Conservation (phyloP, 37 sponge, comb jelly and placozoan species). For the Beroe forskalii region DNA sequence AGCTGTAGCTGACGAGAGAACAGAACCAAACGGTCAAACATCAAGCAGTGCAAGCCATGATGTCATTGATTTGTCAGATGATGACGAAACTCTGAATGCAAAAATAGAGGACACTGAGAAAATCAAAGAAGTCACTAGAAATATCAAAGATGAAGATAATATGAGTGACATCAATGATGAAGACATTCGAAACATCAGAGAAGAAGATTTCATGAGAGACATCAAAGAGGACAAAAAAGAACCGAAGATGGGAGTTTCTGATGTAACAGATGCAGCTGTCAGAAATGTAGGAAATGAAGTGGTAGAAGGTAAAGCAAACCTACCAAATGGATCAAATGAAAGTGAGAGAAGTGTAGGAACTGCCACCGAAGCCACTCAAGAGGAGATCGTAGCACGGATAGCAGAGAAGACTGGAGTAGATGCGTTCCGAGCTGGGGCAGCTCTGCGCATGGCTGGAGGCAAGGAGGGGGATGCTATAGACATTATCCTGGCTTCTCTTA, state of each 20-base stretch:
- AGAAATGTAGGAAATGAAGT: too few relatives aligned
- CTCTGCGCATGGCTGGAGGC: conserved; percentile 9
- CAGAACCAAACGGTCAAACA: neutral
- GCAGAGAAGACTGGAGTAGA: neutral
- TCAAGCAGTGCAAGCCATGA: neutral
- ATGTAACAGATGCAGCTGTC: too few relatives aligned
- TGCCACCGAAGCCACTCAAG: too few relatives aligned
- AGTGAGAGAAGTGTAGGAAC: too few relatives aligned
- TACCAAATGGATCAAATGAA: too few relatives aligned
- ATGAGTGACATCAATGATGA: too few relatives aligned
- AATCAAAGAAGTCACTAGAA: neutral
- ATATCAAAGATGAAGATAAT: neutral
- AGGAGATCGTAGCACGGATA: neutral
- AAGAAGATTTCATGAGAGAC: too few relatives aligned
- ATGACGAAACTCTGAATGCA: too few relatives aligned
- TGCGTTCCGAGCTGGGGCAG: neutral
- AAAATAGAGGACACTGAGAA: neutral
- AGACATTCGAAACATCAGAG: too few relatives aligned
- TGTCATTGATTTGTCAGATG: neutral
- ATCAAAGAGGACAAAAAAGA: too few relatives aligned
- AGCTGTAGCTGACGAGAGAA: neutral
- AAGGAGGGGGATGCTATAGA: neutral
- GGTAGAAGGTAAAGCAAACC: too few relatives aligned
- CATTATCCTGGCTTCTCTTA: neutral
- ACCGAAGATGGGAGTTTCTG: too few relatives aligned